Conservation (phyloP, 2,797 vertebrate genomes). For the Ceyx erithaca region DNA sequence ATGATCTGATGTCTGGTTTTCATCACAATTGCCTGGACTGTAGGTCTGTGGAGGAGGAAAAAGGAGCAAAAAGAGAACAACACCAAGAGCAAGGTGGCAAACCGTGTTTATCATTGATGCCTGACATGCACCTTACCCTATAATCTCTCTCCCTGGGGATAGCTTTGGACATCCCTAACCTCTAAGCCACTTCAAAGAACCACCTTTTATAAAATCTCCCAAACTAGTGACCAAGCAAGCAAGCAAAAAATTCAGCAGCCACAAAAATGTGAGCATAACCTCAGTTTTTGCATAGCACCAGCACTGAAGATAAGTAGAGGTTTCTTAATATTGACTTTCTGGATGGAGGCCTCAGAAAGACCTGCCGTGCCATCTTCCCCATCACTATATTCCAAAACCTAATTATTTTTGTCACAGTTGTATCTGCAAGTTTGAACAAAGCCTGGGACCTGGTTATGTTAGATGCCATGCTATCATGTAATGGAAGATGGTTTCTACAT, state of each 20-base stretch:
- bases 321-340: slow-evolving; percentile 13
- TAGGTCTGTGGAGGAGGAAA: neutral
- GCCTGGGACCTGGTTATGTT: neutral
- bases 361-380: neutral
- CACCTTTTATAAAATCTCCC: slow-evolving; percentile 12
- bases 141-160: slow-evolving; percentile 12
- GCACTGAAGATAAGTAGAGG: slow-evolving; percentile 9
- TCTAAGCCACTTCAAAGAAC: slow-evolving; percentile 52
- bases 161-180: neutral
- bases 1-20: neutral
- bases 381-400: neutral
- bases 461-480: neutral
- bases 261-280: slow-evolving; percentile 48
- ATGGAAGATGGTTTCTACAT: neutral
- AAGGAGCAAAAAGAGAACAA: neutral
- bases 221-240: slow-evolving; percentile 51
- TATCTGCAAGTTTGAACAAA: neutral
- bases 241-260: slow-evolving; percentile 35
- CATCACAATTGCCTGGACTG: neutral
- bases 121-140: neutral
- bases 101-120: neutral
- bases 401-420: slow-evolving; percentile 31
- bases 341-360: neutral
- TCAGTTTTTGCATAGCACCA: slow-evolving; percentile 1
- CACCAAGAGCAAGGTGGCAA: neutral